phyloP scores from a whole-genome alignment of 2,888 invertebrate species.

The Folsomia candida region DNA sequence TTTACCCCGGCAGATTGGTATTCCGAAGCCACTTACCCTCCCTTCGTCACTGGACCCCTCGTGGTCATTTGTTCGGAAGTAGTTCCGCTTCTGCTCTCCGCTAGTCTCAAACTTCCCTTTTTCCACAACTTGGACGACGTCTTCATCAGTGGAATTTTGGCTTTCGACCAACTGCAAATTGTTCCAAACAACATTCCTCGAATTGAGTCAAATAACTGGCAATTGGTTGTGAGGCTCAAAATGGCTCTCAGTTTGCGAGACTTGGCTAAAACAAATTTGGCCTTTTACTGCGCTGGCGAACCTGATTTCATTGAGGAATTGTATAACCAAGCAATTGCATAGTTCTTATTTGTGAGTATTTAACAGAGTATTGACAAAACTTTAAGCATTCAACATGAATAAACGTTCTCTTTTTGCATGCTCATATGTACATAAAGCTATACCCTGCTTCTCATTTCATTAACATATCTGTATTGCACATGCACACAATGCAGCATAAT shows the following conservation, averaged over 20 bases:
- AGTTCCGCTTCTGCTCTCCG: constrained; percentile 1
- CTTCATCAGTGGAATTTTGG: constrained; percentile 22
- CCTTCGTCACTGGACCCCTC: constrained; percentile 15
- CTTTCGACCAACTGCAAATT: constrained; percentile 9
- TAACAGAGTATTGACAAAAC: not conserved
- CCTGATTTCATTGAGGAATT: constrained; percentile 8
- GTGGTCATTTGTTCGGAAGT: constrained; percentile 4
- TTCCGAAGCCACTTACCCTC: constrained; percentile 6
- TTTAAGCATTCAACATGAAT: too few species aligned
- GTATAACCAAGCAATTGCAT: not conserved
- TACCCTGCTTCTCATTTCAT: too few species aligned
- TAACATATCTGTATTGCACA: too few species aligned
- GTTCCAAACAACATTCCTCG: constrained; percentile 17
- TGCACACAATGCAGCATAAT: too few species aligned
- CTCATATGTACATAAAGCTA: too few species aligned
- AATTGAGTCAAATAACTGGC: not conserved
- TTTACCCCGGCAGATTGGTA: constrained; percentile 19
- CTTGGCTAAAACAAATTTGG: not conserved
- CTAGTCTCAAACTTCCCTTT: constrained; percentile 14
- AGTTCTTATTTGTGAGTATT: not conserved
- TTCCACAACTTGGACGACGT: constrained; percentile 25
- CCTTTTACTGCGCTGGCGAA: not conserved
- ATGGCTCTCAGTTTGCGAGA: constrained; percentile 6
- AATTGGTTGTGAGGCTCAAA: not conserved
- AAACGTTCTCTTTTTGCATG: too few species aligned